Evolutionary conservation across 1,140 invertebrate genomes (phyloP), one percentile per base, ranked within the genome.

Genomic region (Trinorchestia longiramus): DNA sequence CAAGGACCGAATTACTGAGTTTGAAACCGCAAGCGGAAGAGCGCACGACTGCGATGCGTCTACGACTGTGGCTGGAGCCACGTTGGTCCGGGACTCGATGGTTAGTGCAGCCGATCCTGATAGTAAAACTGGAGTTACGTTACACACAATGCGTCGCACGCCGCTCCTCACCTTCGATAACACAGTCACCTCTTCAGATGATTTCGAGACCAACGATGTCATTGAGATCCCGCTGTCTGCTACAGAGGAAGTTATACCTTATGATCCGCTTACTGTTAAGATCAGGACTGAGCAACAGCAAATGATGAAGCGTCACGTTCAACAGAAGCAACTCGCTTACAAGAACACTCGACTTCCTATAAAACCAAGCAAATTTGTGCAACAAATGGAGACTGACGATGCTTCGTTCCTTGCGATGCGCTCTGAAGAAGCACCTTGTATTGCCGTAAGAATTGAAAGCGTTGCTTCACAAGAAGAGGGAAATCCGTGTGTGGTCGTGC

Each of bases 1-100:
- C 47, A 97, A 97, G 95, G 97, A 97, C 95, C 96, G 97, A 94
- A 97, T 97, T 43, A 97, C 97, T 91, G 97, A 97, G 92, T 96
- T 97, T 92, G 97, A 97, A 96, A 96, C 95, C 95, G 96, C 96
- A 11, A 96, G 90, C 44, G 92, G 92, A 36, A 94, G 43, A 47
- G 44, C 40, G 11, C 11, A 40, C 11, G 92, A 94, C 0, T 6
- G 23, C 40, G 92, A 94, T 44, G 4, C 92, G 0, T 42, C 92
- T n/a, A 6, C 92, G 19, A 44, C 44, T 0, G 43, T 40, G 43
- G 43, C 44, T 40, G 44, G 41, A 45, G 43, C 43, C 41, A 41
- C 88, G 3, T 28, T 44, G 19, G 0, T 44, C 11, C 43, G 92
- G 47, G 92, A 94, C 40, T 45, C 40, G 36, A 0, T n/a, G 4